These are phyloP conservation scores for Diplodus sargus DNA, from an alignment of 2,797 vertebrate species.

Conservation along the genomic window DNA sequence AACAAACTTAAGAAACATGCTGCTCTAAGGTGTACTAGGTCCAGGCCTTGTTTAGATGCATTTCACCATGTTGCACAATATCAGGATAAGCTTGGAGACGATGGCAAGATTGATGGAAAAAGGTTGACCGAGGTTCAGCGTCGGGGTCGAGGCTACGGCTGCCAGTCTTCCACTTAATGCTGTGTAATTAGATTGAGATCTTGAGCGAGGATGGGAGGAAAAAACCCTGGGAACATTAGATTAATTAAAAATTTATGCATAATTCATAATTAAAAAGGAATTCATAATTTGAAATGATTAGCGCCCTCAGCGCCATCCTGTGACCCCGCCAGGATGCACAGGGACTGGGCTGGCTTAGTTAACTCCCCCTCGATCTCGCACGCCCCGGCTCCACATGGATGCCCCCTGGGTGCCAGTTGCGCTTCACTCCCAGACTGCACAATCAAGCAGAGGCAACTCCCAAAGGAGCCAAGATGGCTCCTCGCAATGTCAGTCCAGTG, in stretches of 20 bases:
- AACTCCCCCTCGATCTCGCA: slow-evolving; percentile 75
- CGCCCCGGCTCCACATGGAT: slow-evolving; percentile 67
- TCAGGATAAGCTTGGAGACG: slow-evolving; percentile 71
- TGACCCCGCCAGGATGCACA: slow-evolving; percentile 82
- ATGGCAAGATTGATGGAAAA: slow-evolving; percentile 84
- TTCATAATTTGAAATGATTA: slow-evolving; percentile 89
- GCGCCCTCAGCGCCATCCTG: slow-evolving; percentile 80
- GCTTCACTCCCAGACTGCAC: slow-evolving; percentile 81
- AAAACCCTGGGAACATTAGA: slow-evolving; percentile 88
- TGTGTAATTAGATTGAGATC: slow-evolving; percentile 89
- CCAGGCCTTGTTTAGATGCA: slow-evolving; percentile 72
- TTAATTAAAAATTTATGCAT: slow-evolving; percentile 92
- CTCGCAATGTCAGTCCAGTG: slow-evolving; percentile 81
- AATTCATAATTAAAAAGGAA: slow-evolving; percentile 92
- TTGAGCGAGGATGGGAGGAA: slow-evolving; percentile 75
- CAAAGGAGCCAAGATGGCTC: slow-evolving; percentile 78
- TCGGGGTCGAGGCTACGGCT: slow-evolving; percentile 80
- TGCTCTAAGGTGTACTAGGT: slow-evolving; percentile 47
- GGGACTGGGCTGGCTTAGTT: slow-evolving; percentile 80
- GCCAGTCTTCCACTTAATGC: slow-evolving; percentile 84
- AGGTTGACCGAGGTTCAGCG: slow-evolving; percentile 79
- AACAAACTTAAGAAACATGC: slow-evolving; percentile 58
- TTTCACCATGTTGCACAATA: slow-evolving; percentile 74
- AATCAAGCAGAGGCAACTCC: slow-evolving; percentile 79
- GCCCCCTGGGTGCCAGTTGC: slow-evolving; percentile 78